These are phyloP conservation scores for Hirudo medicinalis DNA, from an alignment of 1,140 invertebrate species.

Conservation along the genomic window DNA sequence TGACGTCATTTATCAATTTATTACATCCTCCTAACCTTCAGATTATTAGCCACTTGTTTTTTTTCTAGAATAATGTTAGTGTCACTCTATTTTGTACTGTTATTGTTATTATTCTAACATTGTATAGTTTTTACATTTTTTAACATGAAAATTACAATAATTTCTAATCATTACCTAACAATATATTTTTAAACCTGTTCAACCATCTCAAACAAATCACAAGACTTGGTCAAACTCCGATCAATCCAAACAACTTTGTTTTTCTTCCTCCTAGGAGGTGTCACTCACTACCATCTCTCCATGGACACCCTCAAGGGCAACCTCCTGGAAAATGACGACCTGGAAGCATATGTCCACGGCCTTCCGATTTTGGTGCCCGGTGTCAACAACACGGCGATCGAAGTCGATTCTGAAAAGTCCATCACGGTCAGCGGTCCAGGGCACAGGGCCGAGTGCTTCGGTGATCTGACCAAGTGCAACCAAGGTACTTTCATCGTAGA, in stretches of 20 bases:
- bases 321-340: slow-evolving; percentile 31
- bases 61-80: too few species aligned
- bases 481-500: slow-evolving; percentile 26
- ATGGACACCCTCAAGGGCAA: slow-evolving; percentile 30
- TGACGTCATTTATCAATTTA: not conserved
- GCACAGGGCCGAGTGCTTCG: slow-evolving; percentile 36
- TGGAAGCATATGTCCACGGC: slow-evolving; percentile 32
- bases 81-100: not conserved
- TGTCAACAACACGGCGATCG: slow-evolving; percentile 29
- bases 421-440: slow-evolving; percentile 32
- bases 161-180: too few species aligned
- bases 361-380: slow-evolving; percentile 27
- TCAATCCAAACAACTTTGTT: not conserved
- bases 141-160: not conserved
- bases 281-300: slow-evolving; percentile 32
- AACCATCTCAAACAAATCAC: not conserved
- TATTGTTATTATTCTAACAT: not conserved
- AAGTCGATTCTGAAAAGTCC: slow-evolving; percentile 29
- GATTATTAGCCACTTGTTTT: not conserved
- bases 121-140: not conserved
- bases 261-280: slow-evolving; percentile 17
- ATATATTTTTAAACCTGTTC: not conserved
- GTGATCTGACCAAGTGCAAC: slow-evolving; percentile 33
- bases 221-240: not conserved
- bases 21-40: not conserved